Percentiles rank a stretch among this genome's conserved stretches.
phyloP scores from a whole-genome alignment of 2,888 invertebrate genomes.

The Amitus sp. region DNA sequence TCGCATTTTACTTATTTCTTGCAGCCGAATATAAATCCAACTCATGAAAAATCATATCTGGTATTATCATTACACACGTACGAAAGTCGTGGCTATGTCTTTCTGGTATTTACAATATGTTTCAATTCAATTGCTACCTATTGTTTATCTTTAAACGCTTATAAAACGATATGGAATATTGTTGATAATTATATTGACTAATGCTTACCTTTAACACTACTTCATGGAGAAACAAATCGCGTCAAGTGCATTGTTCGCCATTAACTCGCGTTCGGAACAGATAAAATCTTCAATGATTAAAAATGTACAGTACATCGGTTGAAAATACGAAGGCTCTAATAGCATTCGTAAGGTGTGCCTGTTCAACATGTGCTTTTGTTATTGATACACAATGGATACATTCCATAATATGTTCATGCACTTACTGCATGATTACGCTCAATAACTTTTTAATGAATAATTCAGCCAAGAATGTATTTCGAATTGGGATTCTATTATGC shows the following conservation, averaged over 20 bases:
- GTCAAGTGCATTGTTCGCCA: constrained; percentile 10
- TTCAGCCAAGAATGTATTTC: neutral
- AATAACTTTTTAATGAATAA: neutral
- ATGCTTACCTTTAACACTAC: too few relatives aligned
- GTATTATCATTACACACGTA: too few relatives aligned
- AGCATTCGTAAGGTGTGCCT: neutral
- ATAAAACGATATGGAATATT: too few relatives aligned
- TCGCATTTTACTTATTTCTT: too few relatives aligned
- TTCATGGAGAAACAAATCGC: neutral
- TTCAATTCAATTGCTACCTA: too few relatives aligned
- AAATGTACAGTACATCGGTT: neutral
- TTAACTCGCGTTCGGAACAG: neutral
- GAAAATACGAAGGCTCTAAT: neutral
- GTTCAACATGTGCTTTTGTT: constrained; percentile 5
- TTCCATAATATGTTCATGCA: constrained; percentile 2
- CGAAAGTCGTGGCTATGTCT: too few relatives aligned
- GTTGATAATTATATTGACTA: too few relatives aligned
- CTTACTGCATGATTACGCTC: neutral
- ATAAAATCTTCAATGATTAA: constrained; percentile 9
- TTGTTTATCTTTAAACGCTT: too few relatives aligned
- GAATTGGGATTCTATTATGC: too few relatives aligned
- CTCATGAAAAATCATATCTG: too few relatives aligned
- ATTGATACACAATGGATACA: constrained; percentile 1
- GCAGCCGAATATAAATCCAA: too few relatives aligned
- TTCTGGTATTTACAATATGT: too few relatives aligned